Evolutionary conservation across 1,140 invertebrate species (phyloP).

Genomic region (Caenorhabditis remanei): DNA sequence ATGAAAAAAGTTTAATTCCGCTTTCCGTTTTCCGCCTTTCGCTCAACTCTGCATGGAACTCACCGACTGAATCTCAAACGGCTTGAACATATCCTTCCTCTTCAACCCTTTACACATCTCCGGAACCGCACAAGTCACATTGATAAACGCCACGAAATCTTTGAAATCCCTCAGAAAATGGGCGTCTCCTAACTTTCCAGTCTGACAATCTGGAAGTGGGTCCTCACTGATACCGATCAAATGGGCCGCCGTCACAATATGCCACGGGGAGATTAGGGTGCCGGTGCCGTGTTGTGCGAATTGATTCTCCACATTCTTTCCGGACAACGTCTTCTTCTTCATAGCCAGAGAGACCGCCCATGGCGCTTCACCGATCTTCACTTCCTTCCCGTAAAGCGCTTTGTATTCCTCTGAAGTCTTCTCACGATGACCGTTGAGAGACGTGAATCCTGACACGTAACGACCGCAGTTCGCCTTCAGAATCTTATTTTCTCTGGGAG

Average conservation of each 20-base stretch:
- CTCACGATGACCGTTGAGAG: not conserved
- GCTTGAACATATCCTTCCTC: not conserved
- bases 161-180: constrained; percentile 29
- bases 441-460: not conserved
- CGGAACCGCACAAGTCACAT: constrained; percentile 30
- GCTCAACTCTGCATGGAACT: too few relatives aligned
- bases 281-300: constrained; percentile 3
- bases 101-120: constrained; percentile 8
- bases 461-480: constrained; percentile 17
- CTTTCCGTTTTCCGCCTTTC: too few relatives aligned
- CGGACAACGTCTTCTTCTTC: not conserved
- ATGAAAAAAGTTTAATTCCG: too few relatives aligned
- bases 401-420: constrained; percentile 9
- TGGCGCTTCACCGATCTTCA: constrained; percentile 7
- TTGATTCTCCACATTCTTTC: not conserved
- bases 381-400: not conserved
- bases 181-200: not conserved
- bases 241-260: constrained; percentile 39
- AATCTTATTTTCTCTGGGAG: not conserved
- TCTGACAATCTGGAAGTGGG: constrained; percentile 3
- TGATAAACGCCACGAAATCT: constrained; percentile 26
- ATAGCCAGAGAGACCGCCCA: constrained; percentile 36
- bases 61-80: not conserved
- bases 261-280: constrained; percentile 15
- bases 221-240: constrained; percentile 35